Conservation (phyloP, 2,797 vertebrate species). For the Ctenopoma kingsleyae region DNA sequence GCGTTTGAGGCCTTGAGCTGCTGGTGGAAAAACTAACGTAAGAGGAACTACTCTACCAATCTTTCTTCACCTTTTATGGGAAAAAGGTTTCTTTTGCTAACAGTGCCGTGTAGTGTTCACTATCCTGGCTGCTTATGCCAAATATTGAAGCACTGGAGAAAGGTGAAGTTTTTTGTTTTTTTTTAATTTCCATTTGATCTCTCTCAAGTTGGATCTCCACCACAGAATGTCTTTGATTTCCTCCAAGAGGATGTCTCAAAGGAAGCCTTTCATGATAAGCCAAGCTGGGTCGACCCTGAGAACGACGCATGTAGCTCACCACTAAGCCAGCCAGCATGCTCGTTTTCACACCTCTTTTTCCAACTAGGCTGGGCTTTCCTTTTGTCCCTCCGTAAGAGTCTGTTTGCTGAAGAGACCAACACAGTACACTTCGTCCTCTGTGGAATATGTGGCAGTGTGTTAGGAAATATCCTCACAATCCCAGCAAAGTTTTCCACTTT, state of each 20-base stretch:
- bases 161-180: constrained; percentile 66
- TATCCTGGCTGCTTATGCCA: constrained; percentile 36
- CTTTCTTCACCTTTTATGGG: constrained; percentile 50
- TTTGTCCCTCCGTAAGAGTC: constrained; percentile 46
- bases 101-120: constrained; percentile 35
- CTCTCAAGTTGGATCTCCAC: constrained; percentile 53
- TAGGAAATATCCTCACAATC: constrained; percentile 42
- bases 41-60: constrained; percentile 15
- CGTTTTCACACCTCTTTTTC: constrained; percentile 62
- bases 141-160: constrained; percentile 44
- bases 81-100: constrained; percentile 36
- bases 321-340: constrained; percentile 45
- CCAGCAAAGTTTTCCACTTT: constrained; percentile 3
- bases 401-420: constrained; percentile 20
- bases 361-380: constrained; percentile 56
- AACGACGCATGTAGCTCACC: constrained; percentile 39
- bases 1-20: constrained; percentile 9
- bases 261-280: constrained; percentile 72
- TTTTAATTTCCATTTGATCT: constrained; percentile 71
- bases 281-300: constrained; percentile 62
- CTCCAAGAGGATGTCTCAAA: constrained; percentile 70
- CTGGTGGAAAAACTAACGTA: constrained; percentile 27
- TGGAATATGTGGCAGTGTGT: constrained; percentile 30
- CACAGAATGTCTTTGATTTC: constrained; percentile 69
- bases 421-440: constrained; percentile 50